Evolutionary conservation across 2,797 vertebrate genomes (phyloP).

Genomic region (Poeciliopsis paucimaculata): DNA sequence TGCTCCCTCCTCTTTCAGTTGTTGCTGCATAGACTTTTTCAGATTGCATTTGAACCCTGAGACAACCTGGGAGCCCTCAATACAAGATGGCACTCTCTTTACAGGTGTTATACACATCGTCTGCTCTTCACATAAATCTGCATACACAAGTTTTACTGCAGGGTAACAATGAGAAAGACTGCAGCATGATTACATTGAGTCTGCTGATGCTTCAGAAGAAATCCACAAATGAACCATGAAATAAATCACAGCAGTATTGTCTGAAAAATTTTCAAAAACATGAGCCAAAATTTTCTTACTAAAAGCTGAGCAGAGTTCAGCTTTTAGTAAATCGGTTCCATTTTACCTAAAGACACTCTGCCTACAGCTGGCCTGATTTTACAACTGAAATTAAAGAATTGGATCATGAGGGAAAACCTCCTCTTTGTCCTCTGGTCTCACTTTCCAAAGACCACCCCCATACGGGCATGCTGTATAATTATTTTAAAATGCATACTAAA

Average conservation of each 20-base stretch:
- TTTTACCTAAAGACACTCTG: constrained; percentile 31
- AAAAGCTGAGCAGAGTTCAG: constrained; percentile 7
- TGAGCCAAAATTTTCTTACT: not conserved
- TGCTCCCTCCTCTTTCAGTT: not conserved
- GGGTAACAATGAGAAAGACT: not conserved
- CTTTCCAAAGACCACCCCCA: constrained; percentile 48
- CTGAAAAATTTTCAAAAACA: constrained; percentile 5
- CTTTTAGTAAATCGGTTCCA: too few relatives aligned
- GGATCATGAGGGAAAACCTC: constrained; percentile 53
- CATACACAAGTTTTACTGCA: not conserved
- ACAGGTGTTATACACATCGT: too few relatives aligned
- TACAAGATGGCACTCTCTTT: too few relatives aligned
- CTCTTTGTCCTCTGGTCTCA: constrained; percentile 51
- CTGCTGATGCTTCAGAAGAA: constrained; percentile 9
- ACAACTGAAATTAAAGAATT: constrained; percentile 55
- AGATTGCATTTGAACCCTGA: too few relatives aligned
- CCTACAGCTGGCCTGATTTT: constrained; percentile 43
- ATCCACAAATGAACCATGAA: not conserved
- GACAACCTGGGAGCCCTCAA: too few relatives aligned
- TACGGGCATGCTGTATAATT: constrained; percentile 57
- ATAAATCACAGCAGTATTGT: not conserved
- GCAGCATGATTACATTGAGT: too few relatives aligned
- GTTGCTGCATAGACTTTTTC: not conserved
- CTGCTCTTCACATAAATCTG: too few relatives aligned
- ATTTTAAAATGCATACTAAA: constrained; percentile 37